These are phyloP conservation scores for Hydrocynus forskahlii DNA, from an alignment of 2,797 vertebrate genomes.

Conservation along the genomic window DNA sequence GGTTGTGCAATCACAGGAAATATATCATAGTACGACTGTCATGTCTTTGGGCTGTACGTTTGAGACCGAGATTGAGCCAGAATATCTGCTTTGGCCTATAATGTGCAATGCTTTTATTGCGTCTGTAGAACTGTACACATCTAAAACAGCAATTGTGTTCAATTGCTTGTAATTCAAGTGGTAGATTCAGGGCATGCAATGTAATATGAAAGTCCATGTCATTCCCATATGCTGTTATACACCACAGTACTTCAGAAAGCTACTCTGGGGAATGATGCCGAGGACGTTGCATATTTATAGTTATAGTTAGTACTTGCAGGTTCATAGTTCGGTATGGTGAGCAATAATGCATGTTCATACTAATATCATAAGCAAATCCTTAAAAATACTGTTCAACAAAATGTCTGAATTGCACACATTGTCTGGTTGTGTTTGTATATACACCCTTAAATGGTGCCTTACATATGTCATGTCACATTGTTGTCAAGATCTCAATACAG, in stretches of 20 bases:
- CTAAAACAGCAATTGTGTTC: background rate
- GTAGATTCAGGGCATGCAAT: conserved; percentile 5
- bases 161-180: conserved; percentile 4
- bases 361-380: conserved; percentile 12
- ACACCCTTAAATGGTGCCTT: conserved; percentile 73
- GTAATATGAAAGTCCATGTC: conserved; percentile 1
- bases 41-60: conserved; percentile 15
- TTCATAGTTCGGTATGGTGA: conserved; percentile 55
- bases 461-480: conserved; percentile 52
- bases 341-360: conserved; percentile 70
- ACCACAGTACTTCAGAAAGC: conserved; percentile 3
- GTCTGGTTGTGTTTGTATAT: conserved; percentile 55
- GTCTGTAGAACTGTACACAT: background rate
- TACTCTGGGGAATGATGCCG: conserved; percentile 13
- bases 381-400: conserved; percentile 5
- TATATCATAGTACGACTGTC: conserved; percentile 11
- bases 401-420: conserved; percentile 36
- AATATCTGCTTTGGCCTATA: conserved; percentile 3
- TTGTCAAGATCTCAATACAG: conserved; percentile 21
- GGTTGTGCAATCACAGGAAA: background rate
- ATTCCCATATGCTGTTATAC: conserved; percentile 22
- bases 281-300: conserved; percentile 41
- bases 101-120: background rate
- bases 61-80: background rate
- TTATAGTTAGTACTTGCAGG: conserved; percentile 23